Evolutionary conservation across 2,113 vertebrate genomes (phyloP).

Genomic region (Muscicapa adusta): DNA sequence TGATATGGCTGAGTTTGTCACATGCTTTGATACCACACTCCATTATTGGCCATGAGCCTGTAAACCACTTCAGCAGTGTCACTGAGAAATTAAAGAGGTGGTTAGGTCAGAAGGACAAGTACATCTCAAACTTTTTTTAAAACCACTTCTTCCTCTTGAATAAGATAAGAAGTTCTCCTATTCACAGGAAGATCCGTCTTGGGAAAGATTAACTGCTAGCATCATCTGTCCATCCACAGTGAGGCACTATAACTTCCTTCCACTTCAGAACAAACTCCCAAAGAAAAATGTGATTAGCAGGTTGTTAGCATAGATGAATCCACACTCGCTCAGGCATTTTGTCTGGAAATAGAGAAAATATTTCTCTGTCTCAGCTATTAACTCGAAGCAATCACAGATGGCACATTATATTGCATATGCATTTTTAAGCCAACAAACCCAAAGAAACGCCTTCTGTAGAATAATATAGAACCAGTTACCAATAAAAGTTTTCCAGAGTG

Average conservation of each 20-base stretch:
- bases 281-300: neutral
- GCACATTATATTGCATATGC: neutral
- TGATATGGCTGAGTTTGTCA: neutral
- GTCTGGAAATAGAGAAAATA: neutral
- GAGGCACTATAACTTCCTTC: neutral
- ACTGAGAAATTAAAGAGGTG: neutral
- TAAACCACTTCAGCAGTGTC: neutral
- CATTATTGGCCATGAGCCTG: neutral
- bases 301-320: neutral
- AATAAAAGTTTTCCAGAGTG: neutral
- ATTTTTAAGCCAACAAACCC: neutral
- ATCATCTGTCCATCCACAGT: neutral
- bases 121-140: neutral
- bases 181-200: neutral
- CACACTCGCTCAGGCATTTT: neutral
- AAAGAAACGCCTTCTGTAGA: neutral
- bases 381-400: neutral
- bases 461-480: neutral
- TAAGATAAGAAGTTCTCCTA: neutral
- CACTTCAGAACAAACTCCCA: neutral
- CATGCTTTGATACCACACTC: neutral
- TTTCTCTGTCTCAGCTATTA: neutral
- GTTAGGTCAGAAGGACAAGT: neutral
- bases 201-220: neutral
- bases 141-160: neutral